Percentiles rank a stretch among this genome's conserved stretches.
These are phyloP conservation scores for Plebejus melissa DNA, from an alignment of 2,888 invertebrate species.

Conservation along the genomic window DNA sequence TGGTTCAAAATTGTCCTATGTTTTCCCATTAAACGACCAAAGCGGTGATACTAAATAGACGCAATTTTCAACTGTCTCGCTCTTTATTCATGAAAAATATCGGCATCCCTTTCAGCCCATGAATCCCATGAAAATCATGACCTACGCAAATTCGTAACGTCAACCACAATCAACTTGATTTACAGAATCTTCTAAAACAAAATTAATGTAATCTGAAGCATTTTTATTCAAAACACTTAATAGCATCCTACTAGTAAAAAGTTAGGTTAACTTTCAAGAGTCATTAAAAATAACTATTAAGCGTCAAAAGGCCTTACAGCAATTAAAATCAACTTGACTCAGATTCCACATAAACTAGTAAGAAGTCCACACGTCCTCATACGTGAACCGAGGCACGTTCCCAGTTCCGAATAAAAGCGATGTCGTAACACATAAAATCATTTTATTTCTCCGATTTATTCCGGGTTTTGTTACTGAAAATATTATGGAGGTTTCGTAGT, in stretches of 20 bases:
- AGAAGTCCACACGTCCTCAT: constrained; percentile 11
- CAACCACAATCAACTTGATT: background rate
- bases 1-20: background rate
- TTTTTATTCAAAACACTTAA: background rate
- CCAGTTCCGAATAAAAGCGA: constrained; percentile 25
- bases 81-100: too few relatives aligned
- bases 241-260: background rate
- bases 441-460: constrained; percentile 15
- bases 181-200: background rate
- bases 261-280: background rate
- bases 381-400: constrained; percentile 2
- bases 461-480: constrained; percentile 11
- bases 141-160: too few relatives aligned
- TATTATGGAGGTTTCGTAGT: constrained; percentile 1
- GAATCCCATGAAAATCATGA: too few relatives aligned
- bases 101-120: too few relatives aligned
- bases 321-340: constrained; percentile 12
- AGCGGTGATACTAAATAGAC: too few relatives aligned
- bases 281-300: background rate
- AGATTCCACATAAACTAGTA: constrained; percentile 6
- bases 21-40: background rate
- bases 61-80: too few relatives aligned
- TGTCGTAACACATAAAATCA: constrained; percentile 26
- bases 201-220: background rate
- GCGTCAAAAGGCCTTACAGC: background rate